These are phyloP conservation scores for Spermophilus dauricus DNA, from an alignment of 2,113 vertebrate genomes.

Conservation along the genomic window DNA sequence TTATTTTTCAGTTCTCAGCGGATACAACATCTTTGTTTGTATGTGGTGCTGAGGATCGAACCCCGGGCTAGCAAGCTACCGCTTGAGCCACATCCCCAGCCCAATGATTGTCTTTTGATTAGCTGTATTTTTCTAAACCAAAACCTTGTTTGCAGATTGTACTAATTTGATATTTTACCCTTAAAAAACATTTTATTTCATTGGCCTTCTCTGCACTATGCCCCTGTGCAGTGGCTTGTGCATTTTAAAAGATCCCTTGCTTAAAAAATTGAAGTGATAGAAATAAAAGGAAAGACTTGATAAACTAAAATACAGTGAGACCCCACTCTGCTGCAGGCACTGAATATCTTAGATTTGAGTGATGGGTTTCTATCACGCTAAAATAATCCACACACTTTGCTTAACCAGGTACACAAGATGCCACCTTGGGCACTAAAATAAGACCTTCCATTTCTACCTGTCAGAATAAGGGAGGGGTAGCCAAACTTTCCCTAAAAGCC, in stretches of 20 bases:
- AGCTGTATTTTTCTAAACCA: not conserved
- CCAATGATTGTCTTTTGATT: not conserved
- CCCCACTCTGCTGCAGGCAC: not conserved
- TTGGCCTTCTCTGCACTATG: not conserved
- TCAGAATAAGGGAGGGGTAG: not conserved
- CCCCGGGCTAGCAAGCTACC: no score
- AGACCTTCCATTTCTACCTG: not conserved
- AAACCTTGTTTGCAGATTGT: not conserved
- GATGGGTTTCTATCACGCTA: not conserved
- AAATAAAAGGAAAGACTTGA: slow-evolving; percentile 10
- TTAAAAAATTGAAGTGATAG: slow-evolving; percentile 19
- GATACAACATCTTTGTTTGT: no score
- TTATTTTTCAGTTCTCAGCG: no score
- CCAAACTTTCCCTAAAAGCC: not conserved
- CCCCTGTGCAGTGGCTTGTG: not conserved
- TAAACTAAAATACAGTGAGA: not conserved
- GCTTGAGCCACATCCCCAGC: no score
- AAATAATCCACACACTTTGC: not conserved
- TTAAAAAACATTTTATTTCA: not conserved
- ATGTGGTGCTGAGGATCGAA: no score
- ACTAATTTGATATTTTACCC: slow-evolving; percentile 6
- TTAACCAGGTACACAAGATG: not conserved
- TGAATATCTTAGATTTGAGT: not conserved
- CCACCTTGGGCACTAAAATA: not conserved
- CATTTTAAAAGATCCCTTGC: not conserved